Evolutionary conservation across 2,888 invertebrate species (phyloP), one percentile per base, ranked within the genome.

Genomic region (Rhodophaea formosa): DNA sequence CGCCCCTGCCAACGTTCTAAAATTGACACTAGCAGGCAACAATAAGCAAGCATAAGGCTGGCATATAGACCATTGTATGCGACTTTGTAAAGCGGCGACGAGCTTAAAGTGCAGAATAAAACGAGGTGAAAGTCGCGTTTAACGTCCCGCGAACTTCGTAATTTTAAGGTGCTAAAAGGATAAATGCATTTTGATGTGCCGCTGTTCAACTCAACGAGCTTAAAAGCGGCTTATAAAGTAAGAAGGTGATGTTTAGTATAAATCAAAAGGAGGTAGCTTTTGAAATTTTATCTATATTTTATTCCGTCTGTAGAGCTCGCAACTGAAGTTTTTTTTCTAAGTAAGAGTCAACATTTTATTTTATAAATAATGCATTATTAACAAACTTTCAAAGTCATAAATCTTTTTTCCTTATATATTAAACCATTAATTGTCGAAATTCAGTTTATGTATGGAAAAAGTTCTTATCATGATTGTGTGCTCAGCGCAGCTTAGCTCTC

Each of bases 1-100:
- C 23, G 39, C 39, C n/a, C 51, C 30, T 42, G 63, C 59, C 65
- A 72, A 73, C 69, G 72, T 71, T 77, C 79, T 84, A 74, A 83
- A 83, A 80, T 78, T 84, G 79, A 77, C 79, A 79, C 75, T 68
- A 71, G 67, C 62, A 69, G 71, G 67, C 68, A 70, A 71, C 64
- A 63, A 67, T 69, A 65, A 62, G 64, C 69, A 59, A 64, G 64
- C 65, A 65, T 67, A 67, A 64, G 60, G 64, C 69, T 59, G 63
- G 64, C 64, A 65, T 67, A 68, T 68, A 66, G 68, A 65, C 70
- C 64, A 78, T 81, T 83, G 81, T 83, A 60, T 75, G 73, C 77
- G 76, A 81, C 79, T 70, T 76, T 83, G 82, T 83, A 77, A 58
- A 59, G 42, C 75, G 72, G 63, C 49, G 39, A 61, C 23, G 23